These are phyloP conservation scores for Drosophila neonasuta DNA, from an alignment of 2,888 invertebrate genomes.

Conservation along the genomic window DNA sequence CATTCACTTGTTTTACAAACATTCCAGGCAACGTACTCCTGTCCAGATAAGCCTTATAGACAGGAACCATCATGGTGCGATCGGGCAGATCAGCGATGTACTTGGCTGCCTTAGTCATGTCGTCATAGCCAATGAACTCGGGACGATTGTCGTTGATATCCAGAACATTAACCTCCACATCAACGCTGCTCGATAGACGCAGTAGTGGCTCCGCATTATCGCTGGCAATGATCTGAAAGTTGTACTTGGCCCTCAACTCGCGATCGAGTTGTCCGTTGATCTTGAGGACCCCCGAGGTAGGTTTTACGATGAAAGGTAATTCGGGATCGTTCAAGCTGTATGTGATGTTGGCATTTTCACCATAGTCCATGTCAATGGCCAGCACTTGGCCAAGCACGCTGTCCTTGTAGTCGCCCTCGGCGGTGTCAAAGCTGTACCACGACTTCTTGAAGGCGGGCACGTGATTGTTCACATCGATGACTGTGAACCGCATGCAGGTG, in stretches of 20 bases:
- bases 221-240: constrained; percentile 87
- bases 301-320: constrained; percentile 88
- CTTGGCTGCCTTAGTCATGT: constrained; percentile 79
- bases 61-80: constrained; percentile 83
- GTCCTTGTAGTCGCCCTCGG: constrained; percentile 89
- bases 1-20: constrained; percentile 88
- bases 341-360: constrained; percentile 89
- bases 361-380: constrained; percentile 91
- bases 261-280: constrained; percentile 90
- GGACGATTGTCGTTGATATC: constrained; percentile 94
- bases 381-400: constrained; percentile 89
- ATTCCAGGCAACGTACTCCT: constrained; percentile 90
- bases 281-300: constrained; percentile 86
- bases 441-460: constrained; percentile 91
- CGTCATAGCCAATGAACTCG: constrained; percentile 89
- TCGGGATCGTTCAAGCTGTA: constrained; percentile 85
- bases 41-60: constrained; percentile 89
- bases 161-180: constrained; percentile 90
- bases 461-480: constrained; percentile 92
- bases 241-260: constrained; percentile 87
- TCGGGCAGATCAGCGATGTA: constrained; percentile 73
- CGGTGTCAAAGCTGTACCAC: constrained; percentile 91
- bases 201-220: constrained; percentile 86
- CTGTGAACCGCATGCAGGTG: constrained; percentile 87
- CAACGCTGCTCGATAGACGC: constrained; percentile 87